Evolutionary conservation across 2,113 vertebrate species (phyloP).

Genomic region (Prunella himalayana): DNA sequence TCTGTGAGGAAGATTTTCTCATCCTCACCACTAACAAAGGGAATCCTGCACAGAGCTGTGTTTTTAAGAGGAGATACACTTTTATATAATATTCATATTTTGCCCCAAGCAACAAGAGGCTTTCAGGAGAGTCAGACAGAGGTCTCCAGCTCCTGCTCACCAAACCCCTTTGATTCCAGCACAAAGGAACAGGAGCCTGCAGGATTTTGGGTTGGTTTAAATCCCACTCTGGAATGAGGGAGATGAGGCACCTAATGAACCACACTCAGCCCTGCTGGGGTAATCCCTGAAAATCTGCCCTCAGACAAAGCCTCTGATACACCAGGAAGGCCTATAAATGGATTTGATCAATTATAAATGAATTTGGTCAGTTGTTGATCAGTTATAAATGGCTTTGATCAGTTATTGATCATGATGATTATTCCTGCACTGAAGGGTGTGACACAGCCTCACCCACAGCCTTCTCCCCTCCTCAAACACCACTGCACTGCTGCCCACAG

Average conservation of each 20-base stretch:
- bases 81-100: not conserved
- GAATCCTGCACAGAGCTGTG: not conserved
- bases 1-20: not conserved
- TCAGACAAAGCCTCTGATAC: not conserved
- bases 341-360: not conserved
- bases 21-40: not conserved
- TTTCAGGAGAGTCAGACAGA: not conserved
- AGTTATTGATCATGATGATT: not conserved
- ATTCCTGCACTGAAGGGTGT: not conserved
- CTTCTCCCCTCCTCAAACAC: not conserved
- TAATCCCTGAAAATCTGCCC: not conserved
- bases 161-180: not conserved
- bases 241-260: not conserved
- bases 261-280: not conserved
- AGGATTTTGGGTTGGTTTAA: not conserved
- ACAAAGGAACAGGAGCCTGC: not conserved
- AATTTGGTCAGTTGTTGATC: not conserved
- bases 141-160: not conserved
- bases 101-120: not conserved
- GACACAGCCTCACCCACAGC: not conserved
- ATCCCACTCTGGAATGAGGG: rapidly evolving
- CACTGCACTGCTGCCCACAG: not conserved
- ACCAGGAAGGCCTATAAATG: not conserved
- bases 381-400: not conserved
- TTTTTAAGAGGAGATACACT: not conserved